A percentile compares a stretch with the other conserved stretches of the same genome.
phyloP scores from a whole-genome alignment of 2,113 vertebrate species.

The Pomatostomus ruficeps region DNA sequence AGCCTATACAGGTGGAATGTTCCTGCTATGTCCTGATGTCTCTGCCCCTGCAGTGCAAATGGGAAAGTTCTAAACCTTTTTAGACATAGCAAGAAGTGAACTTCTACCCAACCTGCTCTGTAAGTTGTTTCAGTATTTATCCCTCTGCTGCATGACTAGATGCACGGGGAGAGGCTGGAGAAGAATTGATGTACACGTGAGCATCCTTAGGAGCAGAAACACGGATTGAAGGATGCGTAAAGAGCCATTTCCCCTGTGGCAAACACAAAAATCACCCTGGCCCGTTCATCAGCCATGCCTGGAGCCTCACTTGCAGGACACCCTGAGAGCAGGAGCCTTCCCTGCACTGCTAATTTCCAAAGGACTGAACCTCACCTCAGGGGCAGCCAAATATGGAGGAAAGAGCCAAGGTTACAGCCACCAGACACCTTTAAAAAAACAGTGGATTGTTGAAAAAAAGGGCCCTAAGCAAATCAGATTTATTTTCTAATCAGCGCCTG shows the following conservation, averaged over 20 bases:
- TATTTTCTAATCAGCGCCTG: constrained; percentile 44
- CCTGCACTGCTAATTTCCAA: neutral
- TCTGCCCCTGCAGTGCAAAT: neutral
- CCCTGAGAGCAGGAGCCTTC: neutral
- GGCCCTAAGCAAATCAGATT: constrained; percentile 19
- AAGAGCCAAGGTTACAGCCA: neutral
- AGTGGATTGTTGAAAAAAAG: neutral
- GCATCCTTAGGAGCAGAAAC: neutral
- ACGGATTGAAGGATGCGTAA: neutral
- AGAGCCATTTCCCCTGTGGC: neutral
- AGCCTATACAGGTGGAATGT: rapidly evolving
- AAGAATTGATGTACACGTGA: neutral
- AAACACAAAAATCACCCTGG: neutral
- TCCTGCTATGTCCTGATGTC: neutral
- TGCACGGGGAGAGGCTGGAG: neutral
- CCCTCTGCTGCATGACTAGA: neutral
- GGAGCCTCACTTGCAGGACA: neutral
- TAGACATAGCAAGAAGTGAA: neutral
- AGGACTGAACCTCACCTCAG: neutral
- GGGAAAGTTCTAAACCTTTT: neutral
- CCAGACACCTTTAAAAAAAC: neutral
- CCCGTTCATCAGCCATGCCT: neutral
- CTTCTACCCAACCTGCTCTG: neutral
- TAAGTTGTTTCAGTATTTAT: neutral
- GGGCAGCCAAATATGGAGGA: neutral